These are phyloP conservation scores for Pseudococcus jackbeardsleyi DNA, from an alignment of 2,888 invertebrate species.

Conservation along the genomic window DNA sequence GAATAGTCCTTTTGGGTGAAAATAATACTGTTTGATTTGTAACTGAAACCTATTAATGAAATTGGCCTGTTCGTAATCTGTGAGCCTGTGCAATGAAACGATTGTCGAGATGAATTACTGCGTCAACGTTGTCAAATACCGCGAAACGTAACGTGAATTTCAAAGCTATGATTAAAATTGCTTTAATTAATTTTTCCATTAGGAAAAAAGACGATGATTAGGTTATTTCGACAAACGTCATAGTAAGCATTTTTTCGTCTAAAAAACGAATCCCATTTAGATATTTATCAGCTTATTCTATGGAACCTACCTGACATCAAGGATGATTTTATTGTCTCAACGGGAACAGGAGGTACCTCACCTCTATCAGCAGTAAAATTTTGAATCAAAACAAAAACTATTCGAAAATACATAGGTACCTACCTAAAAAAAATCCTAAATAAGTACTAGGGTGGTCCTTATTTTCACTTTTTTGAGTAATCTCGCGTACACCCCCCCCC, in stretches of 20 bases:
- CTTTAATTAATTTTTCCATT: background rate
- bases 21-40: slow-evolving; percentile 24
- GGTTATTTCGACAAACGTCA: background rate
- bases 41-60: slow-evolving; percentile 25
- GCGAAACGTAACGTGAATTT: background rate
- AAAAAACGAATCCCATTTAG: too few relatives aligned
- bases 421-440: too few relatives aligned
- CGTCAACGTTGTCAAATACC: slow-evolving; percentile 9
- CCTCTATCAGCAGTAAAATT: too few relatives aligned
- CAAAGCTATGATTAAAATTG: background rate
- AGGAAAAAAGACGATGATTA: background rate
- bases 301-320: too few relatives aligned
- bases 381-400: too few relatives aligned
- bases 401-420: too few relatives aligned
- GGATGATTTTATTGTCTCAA: too few relatives aligned
- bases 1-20: background rate
- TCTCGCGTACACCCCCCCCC: too few relatives aligned
- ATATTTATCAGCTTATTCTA: too few relatives aligned
- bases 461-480: too few relatives aligned
- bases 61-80: background rate
- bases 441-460: too few relatives aligned
- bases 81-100: background rate
- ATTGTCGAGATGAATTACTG: background rate
- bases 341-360: too few relatives aligned
- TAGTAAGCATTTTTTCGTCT: background rate